phyloP scores from a whole-genome alignment of 2,113 vertebrate species.

The Cygnus buccinator region DNA sequence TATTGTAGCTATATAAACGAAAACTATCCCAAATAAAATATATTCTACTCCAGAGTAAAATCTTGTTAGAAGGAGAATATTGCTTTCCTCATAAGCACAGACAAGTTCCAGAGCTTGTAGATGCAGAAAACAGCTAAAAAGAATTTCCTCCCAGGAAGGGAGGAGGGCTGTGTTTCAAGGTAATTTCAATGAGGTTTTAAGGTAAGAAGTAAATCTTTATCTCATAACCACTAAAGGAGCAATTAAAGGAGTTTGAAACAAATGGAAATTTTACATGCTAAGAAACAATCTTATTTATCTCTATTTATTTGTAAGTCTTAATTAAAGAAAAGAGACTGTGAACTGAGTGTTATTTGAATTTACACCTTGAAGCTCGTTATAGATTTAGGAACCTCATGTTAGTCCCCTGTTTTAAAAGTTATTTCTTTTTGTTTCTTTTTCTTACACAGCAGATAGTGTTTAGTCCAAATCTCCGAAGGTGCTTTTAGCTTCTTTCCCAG shows the following conservation, averaged over 20 bases:
- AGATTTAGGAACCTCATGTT: neutral
- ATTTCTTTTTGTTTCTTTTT: neutral
- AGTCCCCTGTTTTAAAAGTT: neutral
- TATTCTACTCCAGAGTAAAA: slow-evolving; percentile 75
- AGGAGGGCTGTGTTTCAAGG: slow-evolving; percentile 4
- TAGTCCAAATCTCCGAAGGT: neutral
- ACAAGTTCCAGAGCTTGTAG: slow-evolving; percentile 55
- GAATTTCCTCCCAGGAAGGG: neutral
- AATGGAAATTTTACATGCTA: neutral
- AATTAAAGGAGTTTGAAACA: neutral
- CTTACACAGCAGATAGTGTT: neutral
- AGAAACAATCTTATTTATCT: neutral
- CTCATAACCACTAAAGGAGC: neutral
- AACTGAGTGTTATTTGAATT: neutral
- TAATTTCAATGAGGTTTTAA: slow-evolving; percentile 3
- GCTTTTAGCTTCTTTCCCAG: neutral
- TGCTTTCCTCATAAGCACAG: slow-evolving; percentile 51
- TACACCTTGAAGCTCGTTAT: neutral
- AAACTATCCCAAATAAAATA: slow-evolving; percentile 61
- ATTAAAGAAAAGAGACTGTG: neutral
- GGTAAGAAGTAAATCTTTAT: slow-evolving; percentile 11
- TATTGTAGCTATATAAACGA: slow-evolving; percentile 37
- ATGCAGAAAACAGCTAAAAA: slow-evolving; percentile 20
- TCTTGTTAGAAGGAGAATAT: slow-evolving; percentile 71
- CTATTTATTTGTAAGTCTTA: neutral